Evolutionary conservation across 2,113 vertebrate species (phyloP).

Genomic region (Ellobius talpinus): DNA sequence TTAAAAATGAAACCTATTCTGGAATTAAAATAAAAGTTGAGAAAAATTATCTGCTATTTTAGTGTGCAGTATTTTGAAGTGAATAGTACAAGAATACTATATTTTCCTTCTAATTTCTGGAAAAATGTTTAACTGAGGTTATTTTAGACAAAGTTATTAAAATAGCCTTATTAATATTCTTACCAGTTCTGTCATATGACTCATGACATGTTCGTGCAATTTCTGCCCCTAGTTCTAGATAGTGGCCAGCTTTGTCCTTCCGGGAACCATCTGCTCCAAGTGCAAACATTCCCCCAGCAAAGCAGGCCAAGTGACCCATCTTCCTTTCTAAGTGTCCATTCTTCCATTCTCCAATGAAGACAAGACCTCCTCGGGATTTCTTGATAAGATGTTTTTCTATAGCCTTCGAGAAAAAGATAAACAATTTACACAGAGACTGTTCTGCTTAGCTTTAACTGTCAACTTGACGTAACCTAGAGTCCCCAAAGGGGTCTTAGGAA

Average conservation of each 20-base stretch:
- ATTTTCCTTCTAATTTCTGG: constrained; percentile 40
- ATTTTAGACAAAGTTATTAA: constrained; percentile 44
- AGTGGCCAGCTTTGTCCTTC: constrained; percentile 97
- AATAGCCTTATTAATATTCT: constrained; percentile 69
- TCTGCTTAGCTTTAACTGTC: not conserved
- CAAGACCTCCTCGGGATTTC: constrained; percentile 96
- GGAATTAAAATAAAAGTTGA: constrained; percentile 53
- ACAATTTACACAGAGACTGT: constrained; percentile 25
- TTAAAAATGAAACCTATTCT: not conserved
- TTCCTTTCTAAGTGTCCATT: constrained; percentile 98
- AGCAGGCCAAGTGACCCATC: constrained; percentile 99
- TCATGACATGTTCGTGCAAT: constrained; percentile 99
- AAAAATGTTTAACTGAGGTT: constrained; percentile 28
- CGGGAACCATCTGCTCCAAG: constrained; percentile 97
- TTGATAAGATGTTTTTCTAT: constrained; percentile 98
- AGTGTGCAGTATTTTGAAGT: constrained; percentile 30
- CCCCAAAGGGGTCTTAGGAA: not conserved
- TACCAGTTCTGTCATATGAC: constrained; percentile 97
- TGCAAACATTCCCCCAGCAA: constrained; percentile 98
- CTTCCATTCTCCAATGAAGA: constrained; percentile 99
- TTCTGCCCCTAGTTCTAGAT: constrained; percentile 97
- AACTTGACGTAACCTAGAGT: not conserved
- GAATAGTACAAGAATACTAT: constrained; percentile 2
- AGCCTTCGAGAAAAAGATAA: constrained; percentile 88
- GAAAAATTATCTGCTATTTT: constrained; percentile 33